Percentiles rank a stretch among this genome's conserved stretches.
phyloP scores from a whole-genome alignment of 2,888 invertebrate genomes.

The Zhuqinia jingwanae region DNA sequence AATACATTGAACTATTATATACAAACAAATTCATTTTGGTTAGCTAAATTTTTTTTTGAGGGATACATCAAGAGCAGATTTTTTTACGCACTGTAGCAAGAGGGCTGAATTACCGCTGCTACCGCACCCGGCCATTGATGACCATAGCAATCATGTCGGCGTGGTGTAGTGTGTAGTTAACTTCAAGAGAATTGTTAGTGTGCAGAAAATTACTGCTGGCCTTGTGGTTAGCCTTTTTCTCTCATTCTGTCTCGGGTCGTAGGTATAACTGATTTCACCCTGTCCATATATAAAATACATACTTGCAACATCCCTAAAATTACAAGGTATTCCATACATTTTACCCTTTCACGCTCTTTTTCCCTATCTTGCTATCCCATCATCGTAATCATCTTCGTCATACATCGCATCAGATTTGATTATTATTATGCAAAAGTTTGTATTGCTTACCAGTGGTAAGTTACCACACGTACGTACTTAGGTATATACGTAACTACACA shows the following conservation, averaged over 20 bases:
- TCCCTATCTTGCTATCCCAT: conserved; percentile 47
- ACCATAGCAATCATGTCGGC: too few species aligned
- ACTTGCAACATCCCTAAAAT: conserved; percentile 60
- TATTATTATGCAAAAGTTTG: conserved; percentile 51
- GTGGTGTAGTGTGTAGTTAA: not conserved
- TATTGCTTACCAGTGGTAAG: too few species aligned
- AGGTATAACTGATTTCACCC: conserved; percentile 39
- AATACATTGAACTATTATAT: conserved; percentile 4
- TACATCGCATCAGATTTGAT: conserved; percentile 2
- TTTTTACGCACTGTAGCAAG: too few species aligned
- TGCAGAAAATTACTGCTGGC: conserved; percentile 55
- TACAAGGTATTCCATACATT: conserved; percentile 73
- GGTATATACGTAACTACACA: not conserved
- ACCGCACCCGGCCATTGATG: too few species aligned
- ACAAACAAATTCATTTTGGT: not conserved
- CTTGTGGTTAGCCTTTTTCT: conserved; percentile 38
- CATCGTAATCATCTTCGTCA: conserved; percentile 9
- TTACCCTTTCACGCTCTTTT: conserved; percentile 59
- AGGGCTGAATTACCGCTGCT: too few species aligned
- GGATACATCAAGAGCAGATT: not conserved
- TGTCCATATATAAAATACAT: not conserved
- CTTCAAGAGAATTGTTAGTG: not conserved
- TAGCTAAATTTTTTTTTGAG: conserved; percentile 4
- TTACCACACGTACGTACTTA: not conserved
- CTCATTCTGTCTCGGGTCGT: conserved; percentile 52